Base-by-base conservation (phyloP, 2,797 vertebrate species). In the Botia almorhae region DNA sequence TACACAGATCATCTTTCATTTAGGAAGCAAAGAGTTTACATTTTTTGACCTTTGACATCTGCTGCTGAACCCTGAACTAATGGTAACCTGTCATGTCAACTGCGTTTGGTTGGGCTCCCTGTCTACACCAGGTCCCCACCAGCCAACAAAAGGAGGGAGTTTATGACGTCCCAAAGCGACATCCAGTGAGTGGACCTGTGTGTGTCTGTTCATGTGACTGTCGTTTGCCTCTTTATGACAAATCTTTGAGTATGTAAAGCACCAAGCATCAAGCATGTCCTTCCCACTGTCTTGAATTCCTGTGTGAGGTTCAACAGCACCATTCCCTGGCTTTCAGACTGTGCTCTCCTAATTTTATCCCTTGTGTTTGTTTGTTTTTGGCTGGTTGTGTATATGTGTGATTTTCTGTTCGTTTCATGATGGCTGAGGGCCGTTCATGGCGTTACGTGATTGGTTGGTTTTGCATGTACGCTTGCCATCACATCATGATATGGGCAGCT, bases 71-170 rank as follows among this genome's bases (percentile, higher is more conserved):
- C 78, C 74, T 86, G 75, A 84, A 83, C 67, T 78, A 77, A 70
- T 83, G 76, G 83, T 87, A 86, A 86, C 81, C 72, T 86, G 70
- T 87, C 77, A 78, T 91, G 87, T 86, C 90, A 87, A 74, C 91
- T 91, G 87, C 85, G 86, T 89, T 89, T 87, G 93, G 88, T 82
- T 82, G 85, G 85, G 82, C 84, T 11, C 43, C 43, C 43, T 87
- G 89, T 90, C 90, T 91, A 68, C 81, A 86, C 83, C 87, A 99
- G 98, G 97, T 99, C 93, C 98, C 98, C 89, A 99, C 97, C 95
- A 99, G 96, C 95, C 98, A 99, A 93, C 97, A 98, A 96, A 99
- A 98, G 91, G 98, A 99, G 95, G 98, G 97, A 93, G 96, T 99
- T 94, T 99, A 99, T 96, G 98, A 99, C 90, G 97, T 99, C 94